These are phyloP conservation scores for Chalcosyrphus nemorum DNA, from an alignment of 2,888 invertebrate species.

Conservation along the genomic window DNA sequence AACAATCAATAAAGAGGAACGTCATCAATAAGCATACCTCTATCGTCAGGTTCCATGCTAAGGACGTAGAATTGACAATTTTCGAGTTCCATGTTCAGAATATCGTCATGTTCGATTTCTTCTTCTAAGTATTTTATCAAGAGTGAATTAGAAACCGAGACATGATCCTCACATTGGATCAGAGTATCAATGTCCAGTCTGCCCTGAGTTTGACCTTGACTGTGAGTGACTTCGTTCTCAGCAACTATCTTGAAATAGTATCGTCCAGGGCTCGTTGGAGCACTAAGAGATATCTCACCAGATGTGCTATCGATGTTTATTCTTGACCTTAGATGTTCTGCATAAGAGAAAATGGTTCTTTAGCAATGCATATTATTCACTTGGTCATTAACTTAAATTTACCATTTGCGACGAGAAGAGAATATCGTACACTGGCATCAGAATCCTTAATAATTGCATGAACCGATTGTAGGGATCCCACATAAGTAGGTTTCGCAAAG, in stretches of 20 bases:
- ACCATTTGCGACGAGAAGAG: constrained; percentile 69
- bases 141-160: constrained; percentile 72
- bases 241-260: constrained; percentile 74
- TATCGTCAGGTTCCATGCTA: constrained; percentile 74
- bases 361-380: not conserved
- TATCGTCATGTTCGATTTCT: constrained; percentile 71
- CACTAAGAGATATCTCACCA: constrained; percentile 74
- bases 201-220: constrained; percentile 51
- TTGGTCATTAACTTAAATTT: not conserved
- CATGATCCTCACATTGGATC: constrained; percentile 72
- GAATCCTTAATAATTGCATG: constrained; percentile 59
- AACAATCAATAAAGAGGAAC: not conserved
- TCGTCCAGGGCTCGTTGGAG: constrained; percentile 68
- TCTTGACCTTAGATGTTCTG: constrained; percentile 67
- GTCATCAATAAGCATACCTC: constrained; percentile 62
- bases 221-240: constrained; percentile 58
- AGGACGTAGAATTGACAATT: constrained; percentile 74
- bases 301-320: constrained; percentile 64
- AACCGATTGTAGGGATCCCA: constrained; percentile 73
- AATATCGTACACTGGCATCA: constrained; percentile 63
- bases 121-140: constrained; percentile 75
- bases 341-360: not conserved
- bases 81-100: constrained; percentile 70
- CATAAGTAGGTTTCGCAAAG: constrained; percentile 60
- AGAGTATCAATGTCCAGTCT: constrained; percentile 70